These are phyloP conservation scores for Epinephelus fuscoguttatus DNA, from an alignment of 2,113 vertebrate species.

Conservation along the genomic window DNA sequence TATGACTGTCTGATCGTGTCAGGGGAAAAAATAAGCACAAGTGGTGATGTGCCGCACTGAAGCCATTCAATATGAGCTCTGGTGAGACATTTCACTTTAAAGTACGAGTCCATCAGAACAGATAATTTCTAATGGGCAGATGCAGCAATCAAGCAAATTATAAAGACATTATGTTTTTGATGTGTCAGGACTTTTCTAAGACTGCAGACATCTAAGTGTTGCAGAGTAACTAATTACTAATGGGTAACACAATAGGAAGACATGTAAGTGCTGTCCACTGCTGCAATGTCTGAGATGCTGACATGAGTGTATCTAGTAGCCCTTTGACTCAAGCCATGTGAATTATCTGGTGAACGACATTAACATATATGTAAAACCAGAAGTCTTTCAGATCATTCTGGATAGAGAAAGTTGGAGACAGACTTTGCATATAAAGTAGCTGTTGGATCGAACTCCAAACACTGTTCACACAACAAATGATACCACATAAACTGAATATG, in stretches of 20 bases:
- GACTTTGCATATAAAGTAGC: not conserved
- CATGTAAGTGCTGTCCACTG: not conserved
- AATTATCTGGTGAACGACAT: no score
- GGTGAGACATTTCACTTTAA: not conserved
- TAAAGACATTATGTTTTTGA: slow-evolving; percentile 4
- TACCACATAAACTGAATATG: not conserved
- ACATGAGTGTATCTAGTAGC: not conserved
- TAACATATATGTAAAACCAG: no score
- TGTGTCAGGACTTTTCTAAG: not conserved
- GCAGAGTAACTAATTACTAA: not conserved
- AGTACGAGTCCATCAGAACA: not conserved
- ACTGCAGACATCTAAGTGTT: not conserved
- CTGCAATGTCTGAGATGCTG: not conserved
- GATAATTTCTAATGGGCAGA: not conserved
- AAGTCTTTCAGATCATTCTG: not conserved
- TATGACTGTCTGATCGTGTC: not conserved
- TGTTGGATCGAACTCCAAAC: not conserved
- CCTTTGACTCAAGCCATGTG: not conserved
- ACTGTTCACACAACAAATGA: not conserved
- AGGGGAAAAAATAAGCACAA: not conserved
- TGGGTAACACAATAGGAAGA: not conserved
- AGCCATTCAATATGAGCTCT: not conserved
- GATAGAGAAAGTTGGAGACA: not conserved
- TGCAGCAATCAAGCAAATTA: not conserved
- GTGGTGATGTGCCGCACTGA: not conserved